Conservation (phyloP, 2,888 invertebrate genomes). For the Pilophorus perplexus region DNA sequence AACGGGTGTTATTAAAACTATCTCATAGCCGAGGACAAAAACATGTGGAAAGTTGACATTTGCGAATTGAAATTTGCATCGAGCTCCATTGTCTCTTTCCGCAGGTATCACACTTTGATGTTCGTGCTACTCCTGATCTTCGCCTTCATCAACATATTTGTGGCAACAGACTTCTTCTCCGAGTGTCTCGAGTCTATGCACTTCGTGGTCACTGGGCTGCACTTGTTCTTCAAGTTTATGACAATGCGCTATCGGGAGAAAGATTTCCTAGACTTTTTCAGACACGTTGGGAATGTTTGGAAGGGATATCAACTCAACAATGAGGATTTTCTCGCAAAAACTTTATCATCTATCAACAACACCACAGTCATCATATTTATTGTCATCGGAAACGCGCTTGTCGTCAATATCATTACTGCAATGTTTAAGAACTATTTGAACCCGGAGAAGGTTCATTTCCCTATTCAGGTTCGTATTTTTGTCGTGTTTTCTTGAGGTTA, state of each 20-base stretch:
- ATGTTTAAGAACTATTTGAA: background rate
- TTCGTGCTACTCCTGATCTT: background rate
- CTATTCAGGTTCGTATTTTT: constrained; percentile 9
- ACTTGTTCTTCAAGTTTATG: constrained; percentile 5
- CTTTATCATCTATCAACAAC: background rate
- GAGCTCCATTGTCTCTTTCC: constrained; percentile 4
- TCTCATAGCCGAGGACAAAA: background rate
- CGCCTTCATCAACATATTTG: constrained; percentile 3
- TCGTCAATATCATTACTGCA: background rate
- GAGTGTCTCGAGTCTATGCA: constrained; percentile 28
- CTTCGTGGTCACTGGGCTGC: constrained; percentile 13
- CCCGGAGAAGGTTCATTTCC: constrained; percentile 20
- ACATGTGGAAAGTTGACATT: background rate
- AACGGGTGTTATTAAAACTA: background rate
- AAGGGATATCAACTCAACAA: background rate
- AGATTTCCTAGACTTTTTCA: background rate
- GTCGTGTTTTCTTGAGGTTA: background rate
- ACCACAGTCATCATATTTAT: background rate
- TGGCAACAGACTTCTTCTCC: constrained; percentile 13
- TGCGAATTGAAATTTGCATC: too few species aligned
- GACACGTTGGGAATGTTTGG: constrained; percentile 6
- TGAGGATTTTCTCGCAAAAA: background rate
- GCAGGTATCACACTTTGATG: background rate
- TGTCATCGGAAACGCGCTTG: background rate
- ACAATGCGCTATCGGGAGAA: background rate